Conservation (phyloP, 2,113 vertebrate genomes). For the Sula dactylatra region DNA sequence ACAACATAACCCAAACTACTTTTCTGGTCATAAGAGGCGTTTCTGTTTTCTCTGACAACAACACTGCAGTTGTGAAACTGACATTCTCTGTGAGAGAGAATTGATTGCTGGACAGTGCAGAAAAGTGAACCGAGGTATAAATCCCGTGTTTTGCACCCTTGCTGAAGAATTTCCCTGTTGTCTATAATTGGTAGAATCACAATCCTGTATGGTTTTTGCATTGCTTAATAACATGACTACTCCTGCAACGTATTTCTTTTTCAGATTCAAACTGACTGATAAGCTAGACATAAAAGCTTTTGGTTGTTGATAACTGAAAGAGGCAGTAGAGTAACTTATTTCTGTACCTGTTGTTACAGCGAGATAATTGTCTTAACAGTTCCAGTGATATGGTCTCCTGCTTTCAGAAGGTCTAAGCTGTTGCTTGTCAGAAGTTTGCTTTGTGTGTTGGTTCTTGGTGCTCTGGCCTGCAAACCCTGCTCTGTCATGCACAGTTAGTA, state of each 20-base stretch:
- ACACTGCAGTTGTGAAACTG: background rate
- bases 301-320: background rate
- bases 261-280: background rate
- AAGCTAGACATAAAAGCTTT: background rate
- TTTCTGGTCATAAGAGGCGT: background rate
- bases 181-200: background rate
- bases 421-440: background rate
- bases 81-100: background rate
- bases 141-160: background rate
- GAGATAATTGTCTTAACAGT: background rate
- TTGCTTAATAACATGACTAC: background rate
- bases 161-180: background rate
- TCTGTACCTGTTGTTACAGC: background rate
- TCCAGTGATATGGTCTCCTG: accelerated
- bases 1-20: background rate
- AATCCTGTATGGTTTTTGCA: background rate
- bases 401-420: background rate
- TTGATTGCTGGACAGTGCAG: background rate
- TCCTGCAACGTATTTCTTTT: background rate
- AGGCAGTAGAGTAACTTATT: background rate
- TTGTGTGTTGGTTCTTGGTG: background rate
- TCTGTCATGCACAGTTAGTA: background rate
- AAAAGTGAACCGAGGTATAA: background rate
- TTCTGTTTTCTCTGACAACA: background rate
- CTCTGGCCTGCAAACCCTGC: background rate